Percentiles rank a stretch among this genome's conserved stretches.
Conservation (phyloP, 2,888 invertebrate species). For the Acanthosepion lycidas region DNA sequence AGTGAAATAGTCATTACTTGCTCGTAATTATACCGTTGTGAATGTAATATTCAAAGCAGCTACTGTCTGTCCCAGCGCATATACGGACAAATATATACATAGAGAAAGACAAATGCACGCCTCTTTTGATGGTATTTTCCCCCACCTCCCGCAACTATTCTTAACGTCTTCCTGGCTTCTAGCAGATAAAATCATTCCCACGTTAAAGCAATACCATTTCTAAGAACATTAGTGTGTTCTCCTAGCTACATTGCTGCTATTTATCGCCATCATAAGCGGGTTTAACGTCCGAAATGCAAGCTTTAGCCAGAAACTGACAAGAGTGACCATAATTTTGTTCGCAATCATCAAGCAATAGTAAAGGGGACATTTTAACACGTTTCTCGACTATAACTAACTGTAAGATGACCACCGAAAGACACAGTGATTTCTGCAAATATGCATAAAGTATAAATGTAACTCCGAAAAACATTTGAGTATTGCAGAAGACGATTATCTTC, state of each 20-base stretch:
- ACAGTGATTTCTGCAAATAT: not conserved
- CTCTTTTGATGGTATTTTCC: not conserved
- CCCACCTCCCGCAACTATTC: not conserved
- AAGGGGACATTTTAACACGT: constrained; percentile 20
- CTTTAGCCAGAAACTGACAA: not conserved
- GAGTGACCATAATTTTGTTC: constrained; percentile 12
- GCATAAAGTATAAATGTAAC: not conserved
- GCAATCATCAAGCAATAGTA: not conserved
- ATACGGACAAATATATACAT: not conserved
- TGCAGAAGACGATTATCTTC: not conserved
- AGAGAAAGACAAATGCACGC: not conserved
- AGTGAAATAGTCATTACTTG: not conserved
- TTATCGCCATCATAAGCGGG: not conserved
- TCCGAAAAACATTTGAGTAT: not conserved
- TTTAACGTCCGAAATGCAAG: not conserved
- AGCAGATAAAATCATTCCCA: not conserved
- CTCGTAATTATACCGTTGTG: not conserved
- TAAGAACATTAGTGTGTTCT: not conserved
- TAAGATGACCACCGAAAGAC: not conserved
- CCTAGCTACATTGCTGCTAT: not conserved
- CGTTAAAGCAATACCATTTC: not conserved
- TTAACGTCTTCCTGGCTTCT: not conserved
- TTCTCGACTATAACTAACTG: not conserved
- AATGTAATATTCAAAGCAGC: not conserved
- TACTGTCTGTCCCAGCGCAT: not conserved